Conservation (phyloP, 92 coral and sea anemone genomes). For the Parazoanthus swiftii region DNA sequence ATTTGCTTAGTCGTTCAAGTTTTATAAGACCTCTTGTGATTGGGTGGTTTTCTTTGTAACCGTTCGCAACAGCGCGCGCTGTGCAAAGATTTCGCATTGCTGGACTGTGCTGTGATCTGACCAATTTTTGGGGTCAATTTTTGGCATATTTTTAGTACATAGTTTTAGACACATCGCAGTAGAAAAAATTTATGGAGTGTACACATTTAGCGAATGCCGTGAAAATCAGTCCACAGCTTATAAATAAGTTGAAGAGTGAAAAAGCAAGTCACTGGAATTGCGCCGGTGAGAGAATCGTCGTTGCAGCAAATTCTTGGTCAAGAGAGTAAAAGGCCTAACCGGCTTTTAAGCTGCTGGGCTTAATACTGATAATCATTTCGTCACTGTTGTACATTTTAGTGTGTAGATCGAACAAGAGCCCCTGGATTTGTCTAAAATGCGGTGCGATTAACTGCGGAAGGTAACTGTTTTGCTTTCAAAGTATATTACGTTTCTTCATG, state of each 20-base stretch:
- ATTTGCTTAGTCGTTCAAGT: neutral
- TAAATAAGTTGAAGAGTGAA: conserved; percentile 81
- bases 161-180: conserved; percentile 40
- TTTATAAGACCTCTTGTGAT: conserved; percentile 58
- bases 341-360: neutral
- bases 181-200: conserved; percentile 82
- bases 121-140: conserved; percentile 48
- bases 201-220: conserved; percentile 91
- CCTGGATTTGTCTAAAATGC: conserved; percentile 96
- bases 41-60: conserved; percentile 74
- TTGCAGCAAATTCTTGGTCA: conserved; percentile 22
- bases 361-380: neutral
- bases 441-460: conserved; percentile 94
- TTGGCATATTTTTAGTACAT: conserved; percentile 44
- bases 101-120: conserved; percentile 62
- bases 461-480: conserved; percentile 39
- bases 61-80: conserved; percentile 75
- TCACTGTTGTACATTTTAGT: conserved; percentile 55
- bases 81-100: conserved; percentile 74
- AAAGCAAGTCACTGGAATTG: conserved; percentile 86
- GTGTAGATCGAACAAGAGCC: conserved; percentile 92
- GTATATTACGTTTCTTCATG: neutral
- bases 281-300: conserved; percentile 59
- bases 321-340: conserved; percentile 20
- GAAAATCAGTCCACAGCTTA: conserved; percentile 75